Conservation (phyloP, 1,140 invertebrate species). For the Drosophila asahinai region DNA sequence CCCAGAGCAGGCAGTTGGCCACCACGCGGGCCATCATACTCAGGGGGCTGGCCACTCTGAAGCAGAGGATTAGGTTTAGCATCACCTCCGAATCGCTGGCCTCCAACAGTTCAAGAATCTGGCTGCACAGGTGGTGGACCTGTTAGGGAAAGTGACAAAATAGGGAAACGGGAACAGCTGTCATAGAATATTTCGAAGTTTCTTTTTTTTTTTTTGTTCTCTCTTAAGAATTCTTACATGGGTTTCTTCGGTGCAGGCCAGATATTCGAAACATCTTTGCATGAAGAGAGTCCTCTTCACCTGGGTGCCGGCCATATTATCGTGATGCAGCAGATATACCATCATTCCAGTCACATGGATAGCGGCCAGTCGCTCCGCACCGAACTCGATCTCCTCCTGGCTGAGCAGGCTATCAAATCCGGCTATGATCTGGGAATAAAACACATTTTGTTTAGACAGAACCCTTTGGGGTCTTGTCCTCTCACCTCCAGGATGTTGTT, state of each 20-base stretch:
- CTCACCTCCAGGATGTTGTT: constrained; percentile 58
- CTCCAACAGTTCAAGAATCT: constrained; percentile 44
- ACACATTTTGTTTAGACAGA: not conserved
- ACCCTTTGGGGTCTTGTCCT: not conserved
- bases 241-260: constrained; percentile 64
- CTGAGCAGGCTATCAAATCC: constrained; percentile 45
- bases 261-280: constrained; percentile 59
- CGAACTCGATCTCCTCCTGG: constrained; percentile 54
- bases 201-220: no score
- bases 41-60: constrained; percentile 48
- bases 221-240: constrained; percentile 20
- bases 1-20: constrained; percentile 56
- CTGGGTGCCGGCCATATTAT: constrained; percentile 35
- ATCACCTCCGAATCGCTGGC: constrained; percentile 41
- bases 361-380: constrained; percentile 44
- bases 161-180: not conserved
- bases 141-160: not conserved
- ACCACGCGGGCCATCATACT: constrained; percentile 59
- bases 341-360: constrained; percentile 61
- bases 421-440: constrained; percentile 25
- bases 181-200: no score
- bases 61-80: constrained; percentile 55
- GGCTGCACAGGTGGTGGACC: constrained; percentile 45
- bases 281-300: constrained; percentile 56
- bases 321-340: constrained; percentile 56